Percentiles rank a stretch among this genome's conserved stretches.
Conservation (phyloP, 1,140 invertebrate species). For the Trichonephila clavata region DNA sequence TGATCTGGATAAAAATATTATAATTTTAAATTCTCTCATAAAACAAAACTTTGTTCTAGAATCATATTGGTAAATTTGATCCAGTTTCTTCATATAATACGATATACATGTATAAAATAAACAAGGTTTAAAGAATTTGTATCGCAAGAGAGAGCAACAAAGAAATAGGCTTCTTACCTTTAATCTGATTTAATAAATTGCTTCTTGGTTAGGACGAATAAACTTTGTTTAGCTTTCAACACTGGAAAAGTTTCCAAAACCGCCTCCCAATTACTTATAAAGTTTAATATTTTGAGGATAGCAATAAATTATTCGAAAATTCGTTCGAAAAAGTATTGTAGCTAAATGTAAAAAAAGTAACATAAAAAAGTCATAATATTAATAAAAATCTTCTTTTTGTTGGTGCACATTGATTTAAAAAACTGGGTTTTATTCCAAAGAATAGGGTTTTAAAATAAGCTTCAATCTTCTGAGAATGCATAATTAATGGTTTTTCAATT, state of each 20-base stretch:
- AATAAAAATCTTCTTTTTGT: background rate
- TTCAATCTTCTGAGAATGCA: background rate
- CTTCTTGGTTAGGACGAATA: background rate
- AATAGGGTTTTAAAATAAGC: background rate
- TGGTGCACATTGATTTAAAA: background rate
- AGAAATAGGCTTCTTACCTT: no score
- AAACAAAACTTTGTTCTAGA: no score
- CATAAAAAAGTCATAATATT: background rate
- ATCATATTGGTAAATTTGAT: no score
- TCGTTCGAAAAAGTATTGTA: background rate
- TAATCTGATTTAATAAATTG: slow-evolving; percentile 17
- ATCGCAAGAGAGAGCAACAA: background rate
- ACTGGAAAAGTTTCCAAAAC: no score
- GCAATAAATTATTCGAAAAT: background rate
- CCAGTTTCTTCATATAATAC: no score
- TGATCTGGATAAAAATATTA: no score
- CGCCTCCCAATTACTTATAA: background rate
- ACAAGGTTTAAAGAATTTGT: no score
- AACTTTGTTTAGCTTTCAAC: background rate
- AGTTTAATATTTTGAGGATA: background rate
- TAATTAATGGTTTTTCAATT: slow-evolving; percentile 8
- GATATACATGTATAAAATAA: no score
- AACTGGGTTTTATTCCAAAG: background rate
- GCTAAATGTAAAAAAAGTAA: background rate
- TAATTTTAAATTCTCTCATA: no score